phyloP scores from a whole-genome alignment of 2,113 vertebrate species.

The Melanocharis versteri region DNA sequence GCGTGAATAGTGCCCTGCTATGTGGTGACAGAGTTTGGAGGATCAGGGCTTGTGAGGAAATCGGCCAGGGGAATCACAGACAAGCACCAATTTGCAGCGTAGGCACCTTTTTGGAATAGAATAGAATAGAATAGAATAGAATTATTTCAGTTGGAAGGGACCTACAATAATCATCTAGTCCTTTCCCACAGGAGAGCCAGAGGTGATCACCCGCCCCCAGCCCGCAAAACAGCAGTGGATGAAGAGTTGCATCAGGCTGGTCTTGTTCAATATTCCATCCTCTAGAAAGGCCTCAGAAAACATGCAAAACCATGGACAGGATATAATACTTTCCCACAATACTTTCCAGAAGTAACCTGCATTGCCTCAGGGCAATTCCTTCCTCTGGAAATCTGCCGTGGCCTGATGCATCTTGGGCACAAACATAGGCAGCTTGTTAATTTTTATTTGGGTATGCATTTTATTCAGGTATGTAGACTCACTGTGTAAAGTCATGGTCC shows the following conservation, averaged over 20 bases:
- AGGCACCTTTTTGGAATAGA: not conserved
- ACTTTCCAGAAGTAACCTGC: not conserved
- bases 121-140: not conserved
- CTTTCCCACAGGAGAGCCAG: not conserved
- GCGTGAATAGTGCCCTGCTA: not conserved
- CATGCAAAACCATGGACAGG: not conserved
- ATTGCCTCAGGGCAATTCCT: not conserved
- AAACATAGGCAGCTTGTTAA: not conserved
- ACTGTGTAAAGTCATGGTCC: not conserved
- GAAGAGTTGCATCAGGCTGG: not conserved
- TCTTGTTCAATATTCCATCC: accelerated
- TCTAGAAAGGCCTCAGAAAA: not conserved
- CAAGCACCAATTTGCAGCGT: not conserved
- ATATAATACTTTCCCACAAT: not conserved
- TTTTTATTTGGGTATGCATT: not conserved
- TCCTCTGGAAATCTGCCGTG: not conserved
- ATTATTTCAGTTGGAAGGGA: not conserved
- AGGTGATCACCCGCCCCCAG: not conserved
- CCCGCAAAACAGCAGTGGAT: accelerated
- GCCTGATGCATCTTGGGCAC: not conserved
- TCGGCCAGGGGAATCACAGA: accelerated
- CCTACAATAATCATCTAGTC: not conserved
- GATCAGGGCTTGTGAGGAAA: not conserved
- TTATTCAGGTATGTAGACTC: not conserved
- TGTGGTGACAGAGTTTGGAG: not conserved